These are phyloP conservation scores for Eupithecia exiguata DNA, from an alignment of 2,888 invertebrate genomes.

Conservation along the genomic window DNA sequence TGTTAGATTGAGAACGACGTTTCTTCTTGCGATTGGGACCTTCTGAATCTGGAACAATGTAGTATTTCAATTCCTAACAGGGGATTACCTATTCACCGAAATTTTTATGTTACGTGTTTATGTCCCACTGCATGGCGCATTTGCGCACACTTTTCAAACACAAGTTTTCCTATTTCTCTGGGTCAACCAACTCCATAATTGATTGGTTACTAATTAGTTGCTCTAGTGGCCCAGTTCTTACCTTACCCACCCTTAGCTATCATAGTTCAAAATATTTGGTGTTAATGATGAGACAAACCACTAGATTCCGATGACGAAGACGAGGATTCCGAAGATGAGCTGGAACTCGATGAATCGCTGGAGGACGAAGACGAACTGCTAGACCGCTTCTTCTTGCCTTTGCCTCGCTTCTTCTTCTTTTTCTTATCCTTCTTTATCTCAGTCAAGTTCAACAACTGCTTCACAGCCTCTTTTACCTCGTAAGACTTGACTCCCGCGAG, in stretches of 20 bases:
- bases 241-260: not conserved
- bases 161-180: not conserved
- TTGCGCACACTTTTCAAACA: too few species aligned
- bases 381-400: conserved; percentile 86
- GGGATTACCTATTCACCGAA: not conserved
- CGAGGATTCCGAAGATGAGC: conserved; percentile 83
- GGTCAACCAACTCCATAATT: not conserved
- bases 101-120: not conserved
- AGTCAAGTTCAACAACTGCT: conserved; percentile 85
- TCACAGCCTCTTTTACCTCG: conserved; percentile 87
- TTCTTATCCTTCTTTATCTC: conserved; percentile 86
- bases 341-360: conserved; percentile 87
- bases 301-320: conserved; percentile 84
- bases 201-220: not conserved
- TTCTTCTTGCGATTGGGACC: conserved; percentile 84
- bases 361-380: conserved; percentile 87
- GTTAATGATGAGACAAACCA: conserved; percentile 59
- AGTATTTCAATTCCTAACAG: conserved; percentile 27
- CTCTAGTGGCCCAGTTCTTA: not conserved
- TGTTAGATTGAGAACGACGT: conserved; percentile 81
- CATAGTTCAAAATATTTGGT: not conserved
- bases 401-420: conserved; percentile 86
- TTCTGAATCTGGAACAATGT: conserved; percentile 71
- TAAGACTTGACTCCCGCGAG: conserved; percentile 81
- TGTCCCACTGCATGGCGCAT: not conserved